Conservation (phyloP, 2,888 invertebrate genomes). For the Girardia tigrina region DNA sequence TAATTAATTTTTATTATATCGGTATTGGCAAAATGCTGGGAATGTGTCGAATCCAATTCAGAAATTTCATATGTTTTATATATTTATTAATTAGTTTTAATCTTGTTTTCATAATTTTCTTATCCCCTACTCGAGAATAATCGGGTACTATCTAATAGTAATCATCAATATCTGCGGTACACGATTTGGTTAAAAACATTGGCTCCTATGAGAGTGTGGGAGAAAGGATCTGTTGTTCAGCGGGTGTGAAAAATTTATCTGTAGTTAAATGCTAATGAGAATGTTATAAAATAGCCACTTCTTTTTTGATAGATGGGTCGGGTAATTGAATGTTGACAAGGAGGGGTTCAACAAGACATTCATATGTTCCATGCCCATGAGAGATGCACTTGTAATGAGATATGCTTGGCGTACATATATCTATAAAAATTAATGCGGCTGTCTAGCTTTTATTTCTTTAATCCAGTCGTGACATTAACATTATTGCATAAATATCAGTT, state of each 20-base stretch:
- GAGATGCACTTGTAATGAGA: slow-evolving; percentile 23
- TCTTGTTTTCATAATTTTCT: slow-evolving; percentile 14
- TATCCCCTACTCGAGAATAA: slow-evolving; percentile 7
- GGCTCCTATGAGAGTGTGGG: slow-evolving; percentile 23
- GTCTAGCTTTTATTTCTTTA: slow-evolving; percentile 18
- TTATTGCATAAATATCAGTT: slow-evolving; percentile 16
- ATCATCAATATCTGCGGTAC: slow-evolving; percentile 15
- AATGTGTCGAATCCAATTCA: slow-evolving; percentile 16
- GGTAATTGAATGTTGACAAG: slow-evolving; percentile 23
- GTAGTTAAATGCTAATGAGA: slow-evolving; percentile 20
- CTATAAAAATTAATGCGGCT: slow-evolving; percentile 17
- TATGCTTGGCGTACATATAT: slow-evolving; percentile 23
- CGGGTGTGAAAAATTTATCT: slow-evolving; percentile 13
- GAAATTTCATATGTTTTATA: slow-evolving; percentile 11
- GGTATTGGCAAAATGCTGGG: slow-evolving; percentile 7
- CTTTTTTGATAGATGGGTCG: slow-evolving; percentile 20
- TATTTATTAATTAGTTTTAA: slow-evolving; percentile 23
- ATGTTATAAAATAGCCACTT: slow-evolving; percentile 23
- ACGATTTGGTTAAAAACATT: background rate
- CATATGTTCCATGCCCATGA: slow-evolving; percentile 18
- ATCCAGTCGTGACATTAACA: slow-evolving; percentile 23
- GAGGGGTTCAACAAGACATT: slow-evolving; percentile 20
- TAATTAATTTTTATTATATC: slow-evolving; percentile 23
- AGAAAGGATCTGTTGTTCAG: slow-evolving; percentile 23
- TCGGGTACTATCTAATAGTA: slow-evolving; percentile 14